Base-by-base conservation (phyloP, 2,888 invertebrate genomes). In the Gasteruption jaculator region DNA sequence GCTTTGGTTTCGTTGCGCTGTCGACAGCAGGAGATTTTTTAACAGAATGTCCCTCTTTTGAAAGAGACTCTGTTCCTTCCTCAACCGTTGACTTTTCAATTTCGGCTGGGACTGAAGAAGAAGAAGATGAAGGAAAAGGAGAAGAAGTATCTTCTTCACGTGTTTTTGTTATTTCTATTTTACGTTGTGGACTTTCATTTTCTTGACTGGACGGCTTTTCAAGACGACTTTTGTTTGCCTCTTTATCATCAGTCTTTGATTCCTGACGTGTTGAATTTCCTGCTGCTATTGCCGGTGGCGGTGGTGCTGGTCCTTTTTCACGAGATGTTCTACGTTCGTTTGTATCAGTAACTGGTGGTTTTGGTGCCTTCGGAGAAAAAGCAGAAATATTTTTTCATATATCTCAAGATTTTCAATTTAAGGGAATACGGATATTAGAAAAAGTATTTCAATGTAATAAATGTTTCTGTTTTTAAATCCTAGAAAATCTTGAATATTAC, bases 221-320 rank as follows among this genome's bases (percentile, higher is more conserved):
- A n/a, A n/a, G n/a, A n/a, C n/a, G 33, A 31, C 43, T 45, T 22
- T 47, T 46, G n/a, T n/a, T n/a, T n/a, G n/a, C n/a, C 33, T 63
- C 63, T 29, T 58, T 60, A 8, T 63, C 64, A 5, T 67, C 64
- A 22, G 45, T 50, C 43, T 60, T 64, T 35, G 57, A 63, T 16
- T 53, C 63, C 49, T 52, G 60, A 31, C 53, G 63, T 41, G n/a
- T n/a, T n/a, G n/a, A n/a, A n/a, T n/a, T n/a, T n/a, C n/a, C n/a
- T n/a, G n/a, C n/a, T 19, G 49, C 47, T 30, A 63, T 57, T 14
- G 65, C 57, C 16, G 81, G 80, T 18, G 88, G 87, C 41, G 80
- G 80, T 8, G 86, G 89, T 30, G 86, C 89, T 44, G 86, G 87
- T 45, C 89, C 89, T 69, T 90, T 89, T 61, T 88, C 87, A 27